Evolutionary conservation across 2,113 vertebrate genomes (phyloP), one percentile per base, ranked within the genome.

Genomic region (Nyctereutes procyonoides): DNA sequence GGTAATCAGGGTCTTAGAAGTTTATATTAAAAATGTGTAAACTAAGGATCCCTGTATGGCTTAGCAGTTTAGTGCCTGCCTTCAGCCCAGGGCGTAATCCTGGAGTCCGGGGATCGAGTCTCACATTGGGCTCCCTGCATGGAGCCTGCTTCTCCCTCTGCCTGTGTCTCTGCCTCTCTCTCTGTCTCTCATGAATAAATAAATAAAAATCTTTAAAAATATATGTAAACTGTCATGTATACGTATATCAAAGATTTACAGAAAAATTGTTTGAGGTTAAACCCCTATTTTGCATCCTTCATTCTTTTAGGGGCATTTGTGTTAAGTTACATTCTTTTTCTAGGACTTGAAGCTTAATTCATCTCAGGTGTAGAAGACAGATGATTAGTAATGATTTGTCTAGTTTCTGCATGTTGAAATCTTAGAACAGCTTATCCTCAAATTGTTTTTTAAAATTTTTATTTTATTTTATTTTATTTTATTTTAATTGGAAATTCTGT

Each of bases 1-100:
- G 32, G 55, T 90, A 82, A 74, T 71, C 62, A 15, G 0, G 28
- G 32, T 93, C n/a, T 97, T 96, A 69, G 43, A 83, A 82, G 32
- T 96, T 96, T 71, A 24, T 55, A 82, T 92, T 93, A 73, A 77
- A 92, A 43, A 86, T 69, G 73, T 76, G n/a, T 35, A 87, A 53
- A 83, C 12, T 43, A 43, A 43, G 43, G 43, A 43, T 43, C 43
- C 43, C 43, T 43, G 43, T 5, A 43, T 43, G 43, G 43, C 43
- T 43, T 43, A 43, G 43, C 43, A 43, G 43, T 43, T 43, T 43
- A 43, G 43, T 43, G 43, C 43, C 43, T 43, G 43, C 43, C 43
- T 43, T 43, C 43, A 43, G 43, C 43, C 43, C 43, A 43, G 43
- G 43, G 43, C 43, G 43, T 43, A 43, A 43, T 43, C 43, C 43